A percentile compares a stretch with the other conserved stretches of the same genome.
These are phyloP conservation scores for Drosophila suzukii DNA, from an alignment of 1,140 invertebrate genomes.

Conservation along the genomic window DNA sequence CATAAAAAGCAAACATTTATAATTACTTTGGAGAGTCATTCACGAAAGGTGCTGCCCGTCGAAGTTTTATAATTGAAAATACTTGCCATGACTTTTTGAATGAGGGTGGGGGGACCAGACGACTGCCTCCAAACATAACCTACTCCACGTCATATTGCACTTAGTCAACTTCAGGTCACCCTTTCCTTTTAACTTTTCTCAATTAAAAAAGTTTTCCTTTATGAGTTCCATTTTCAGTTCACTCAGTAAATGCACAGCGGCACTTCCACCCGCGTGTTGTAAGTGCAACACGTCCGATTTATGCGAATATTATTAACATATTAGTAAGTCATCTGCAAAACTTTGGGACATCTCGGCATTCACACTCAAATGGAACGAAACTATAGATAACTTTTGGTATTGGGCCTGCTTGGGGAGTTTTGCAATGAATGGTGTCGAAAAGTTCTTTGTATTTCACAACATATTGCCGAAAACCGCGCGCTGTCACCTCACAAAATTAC, in stretches of 20 bases:
- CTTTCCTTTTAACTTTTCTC: slow-evolving; percentile 47
- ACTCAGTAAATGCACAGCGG: slow-evolving; percentile 4
- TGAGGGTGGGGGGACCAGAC: neutral
- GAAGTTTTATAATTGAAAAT: slow-evolving; percentile 65
- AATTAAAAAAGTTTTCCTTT: slow-evolving; percentile 53
- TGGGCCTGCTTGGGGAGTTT: neutral
- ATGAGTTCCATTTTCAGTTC: slow-evolving; percentile 26
- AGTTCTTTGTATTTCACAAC: slow-evolving; percentile 27
- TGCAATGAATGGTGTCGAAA: slow-evolving; percentile 23
- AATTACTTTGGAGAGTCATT: slow-evolving; percentile 26
- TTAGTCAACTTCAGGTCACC: slow-evolving; percentile 25
- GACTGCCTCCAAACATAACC: slow-evolving; percentile 2
- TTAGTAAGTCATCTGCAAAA: slow-evolving; percentile 37
- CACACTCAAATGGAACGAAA: neutral
- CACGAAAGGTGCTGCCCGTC: slow-evolving; percentile 35
- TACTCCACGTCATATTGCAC: slow-evolving; percentile 31
- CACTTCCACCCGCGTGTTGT: slow-evolving; percentile 3
- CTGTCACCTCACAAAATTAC: slow-evolving; percentile 17
- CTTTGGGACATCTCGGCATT: slow-evolving; percentile 12
- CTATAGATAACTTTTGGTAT: slow-evolving; percentile 14
- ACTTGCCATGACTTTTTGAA: slow-evolving; percentile 26
- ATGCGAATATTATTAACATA: slow-evolving; percentile 46
- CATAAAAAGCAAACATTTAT: slow-evolving; percentile 2
- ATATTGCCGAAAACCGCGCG: slow-evolving; percentile 23
- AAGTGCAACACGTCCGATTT: slow-evolving; percentile 17